phyloP scores from a whole-genome alignment of 2,888 invertebrate species.

The Microchrysa polita region DNA sequence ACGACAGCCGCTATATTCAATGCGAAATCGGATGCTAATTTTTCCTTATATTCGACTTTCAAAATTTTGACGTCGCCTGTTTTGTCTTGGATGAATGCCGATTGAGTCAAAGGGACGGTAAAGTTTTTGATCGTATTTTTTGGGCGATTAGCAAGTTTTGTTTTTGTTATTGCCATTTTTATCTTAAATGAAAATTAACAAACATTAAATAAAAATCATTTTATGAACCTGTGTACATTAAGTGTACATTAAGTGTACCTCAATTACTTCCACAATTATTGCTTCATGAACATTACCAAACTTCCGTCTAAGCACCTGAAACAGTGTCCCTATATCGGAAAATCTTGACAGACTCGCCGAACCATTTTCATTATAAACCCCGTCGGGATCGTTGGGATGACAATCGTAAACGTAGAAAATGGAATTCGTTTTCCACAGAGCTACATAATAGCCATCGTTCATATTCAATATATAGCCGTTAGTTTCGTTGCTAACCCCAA shows the following conservation, averaged over 20 bases:
- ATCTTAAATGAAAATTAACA: slow-evolving; percentile 45
- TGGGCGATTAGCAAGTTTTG: slow-evolving; percentile 12
- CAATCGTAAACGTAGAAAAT: slow-evolving; percentile 65
- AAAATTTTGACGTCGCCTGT: slow-evolving; percentile 45
- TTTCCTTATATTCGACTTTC: slow-evolving; percentile 15
- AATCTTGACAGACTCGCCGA: slow-evolving; percentile 62
- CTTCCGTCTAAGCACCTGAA: slow-evolving; percentile 58
- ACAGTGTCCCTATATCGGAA: slow-evolving; percentile 55
- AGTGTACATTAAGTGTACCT: slow-evolving; percentile 46
- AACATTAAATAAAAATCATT: not conserved
- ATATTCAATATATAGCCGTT: slow-evolving; percentile 60
- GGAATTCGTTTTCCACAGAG: slow-evolving; percentile 63
- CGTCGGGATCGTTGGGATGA: slow-evolving; percentile 63
- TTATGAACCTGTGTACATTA: slow-evolving; percentile 7
- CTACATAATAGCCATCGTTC: slow-evolving; percentile 58
- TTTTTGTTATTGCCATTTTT: slow-evolving; percentile 6
- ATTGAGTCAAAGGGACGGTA: slow-evolving; percentile 46
- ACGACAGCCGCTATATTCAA: slow-evolving; percentile 51
- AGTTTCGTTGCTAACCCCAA: slow-evolving; percentile 45
- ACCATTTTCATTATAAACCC: slow-evolving; percentile 58
- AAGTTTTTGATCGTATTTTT: slow-evolving; percentile 16
- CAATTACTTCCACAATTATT: slow-evolving; percentile 48
- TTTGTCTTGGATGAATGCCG: slow-evolving; percentile 45
- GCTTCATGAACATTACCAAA: slow-evolving; percentile 50
- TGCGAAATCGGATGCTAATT: slow-evolving; percentile 34